These are phyloP conservation scores for Mormyrus iriodes DNA, from an alignment of 2,113 vertebrate species.

Conservation along the genomic window DNA sequence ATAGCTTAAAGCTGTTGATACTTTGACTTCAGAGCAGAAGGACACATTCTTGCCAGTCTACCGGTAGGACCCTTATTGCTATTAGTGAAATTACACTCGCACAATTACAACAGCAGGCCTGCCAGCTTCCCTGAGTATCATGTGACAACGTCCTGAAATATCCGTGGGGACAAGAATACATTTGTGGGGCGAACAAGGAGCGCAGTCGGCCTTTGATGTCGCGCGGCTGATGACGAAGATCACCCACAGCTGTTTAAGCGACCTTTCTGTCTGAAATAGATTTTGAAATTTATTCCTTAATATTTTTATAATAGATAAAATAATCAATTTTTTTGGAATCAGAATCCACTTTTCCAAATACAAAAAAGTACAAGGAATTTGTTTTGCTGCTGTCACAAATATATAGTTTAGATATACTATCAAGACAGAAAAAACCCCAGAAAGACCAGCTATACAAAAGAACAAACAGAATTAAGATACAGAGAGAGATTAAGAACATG, in stretches of 20 bases:
- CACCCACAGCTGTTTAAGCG: background rate
- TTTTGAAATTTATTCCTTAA: background rate
- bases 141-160: conserved; percentile 39
- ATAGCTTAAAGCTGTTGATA: conserved; percentile 63
- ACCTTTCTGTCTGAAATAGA: background rate
- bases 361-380: background rate
- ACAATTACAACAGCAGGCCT: conserved; percentile 35
- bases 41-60: conserved; percentile 39
- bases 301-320: no score
- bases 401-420: background rate
- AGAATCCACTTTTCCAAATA: background rate
- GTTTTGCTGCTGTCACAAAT: background rate
- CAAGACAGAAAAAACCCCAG: background rate
- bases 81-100: conserved; percentile 51
- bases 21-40: conserved; percentile 46
- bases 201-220: conserved; percentile 33
- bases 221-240: conserved; percentile 12
- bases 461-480: background rate
- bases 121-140: conserved; percentile 60
- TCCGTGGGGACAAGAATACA: conserved; percentile 56
- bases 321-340: background rate
- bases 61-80: conserved; percentile 43
- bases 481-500: background rate
- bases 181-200: conserved; percentile 40
- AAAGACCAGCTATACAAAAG: background rate